phyloP scores from a whole-genome alignment of 1,140 invertebrate genomes.

The Scylla paramamosain region DNA sequence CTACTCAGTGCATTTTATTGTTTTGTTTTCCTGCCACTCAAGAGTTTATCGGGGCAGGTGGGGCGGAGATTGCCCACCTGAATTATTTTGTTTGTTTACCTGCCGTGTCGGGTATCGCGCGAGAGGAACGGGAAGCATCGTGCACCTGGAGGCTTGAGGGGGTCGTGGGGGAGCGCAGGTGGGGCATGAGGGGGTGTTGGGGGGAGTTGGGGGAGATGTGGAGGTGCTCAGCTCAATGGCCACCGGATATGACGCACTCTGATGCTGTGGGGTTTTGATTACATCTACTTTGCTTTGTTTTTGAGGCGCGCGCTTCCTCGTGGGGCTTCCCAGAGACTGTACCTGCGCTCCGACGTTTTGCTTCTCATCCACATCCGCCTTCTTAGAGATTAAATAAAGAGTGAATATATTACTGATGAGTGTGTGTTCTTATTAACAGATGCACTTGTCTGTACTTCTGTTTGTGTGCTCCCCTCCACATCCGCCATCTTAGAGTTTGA shows the following conservation, averaged over 20 bases:
- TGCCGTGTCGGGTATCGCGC: background rate
- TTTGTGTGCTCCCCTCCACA: no score
- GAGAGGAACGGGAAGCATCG: background rate
- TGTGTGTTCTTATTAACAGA: no score
- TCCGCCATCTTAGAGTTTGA: no score
- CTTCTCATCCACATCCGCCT: no score
- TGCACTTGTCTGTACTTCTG: no score
- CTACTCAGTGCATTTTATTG: background rate
- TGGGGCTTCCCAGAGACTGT: background rate
- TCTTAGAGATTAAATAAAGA: no score
- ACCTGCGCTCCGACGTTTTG: no score
- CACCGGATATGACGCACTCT: background rate
- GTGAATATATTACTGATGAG: no score
- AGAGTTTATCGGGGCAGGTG: background rate
- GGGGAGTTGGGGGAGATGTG: background rate
- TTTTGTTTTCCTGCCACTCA: background rate
- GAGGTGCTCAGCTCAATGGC: background rate
- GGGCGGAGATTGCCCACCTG: background rate
- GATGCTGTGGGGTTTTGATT: background rate
- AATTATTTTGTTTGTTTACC: background rate
- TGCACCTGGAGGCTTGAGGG: background rate
- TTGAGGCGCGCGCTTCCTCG: background rate
- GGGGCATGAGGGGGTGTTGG: no score
- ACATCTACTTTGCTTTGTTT: background rate
- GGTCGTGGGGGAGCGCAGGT: no score